Base-by-base conservation (phyloP, 2,888 invertebrate species). In the Trichopria drosophilae region DNA sequence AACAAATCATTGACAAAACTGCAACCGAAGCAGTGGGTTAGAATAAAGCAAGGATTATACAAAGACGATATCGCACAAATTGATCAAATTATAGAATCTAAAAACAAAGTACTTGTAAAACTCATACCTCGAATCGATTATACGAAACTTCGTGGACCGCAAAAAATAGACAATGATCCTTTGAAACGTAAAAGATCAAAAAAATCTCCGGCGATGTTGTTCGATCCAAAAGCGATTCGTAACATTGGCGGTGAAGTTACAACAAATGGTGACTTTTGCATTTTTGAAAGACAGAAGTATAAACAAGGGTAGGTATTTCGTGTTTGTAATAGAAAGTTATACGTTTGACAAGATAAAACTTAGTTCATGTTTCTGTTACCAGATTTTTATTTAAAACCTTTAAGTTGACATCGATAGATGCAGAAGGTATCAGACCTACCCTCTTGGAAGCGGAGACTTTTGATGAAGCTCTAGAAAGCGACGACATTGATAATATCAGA, bases 51-150 rank as follows among this genome's bases (percentile, higher is more conserved):
- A 68, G 96, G 97, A 26, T 75, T 88, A 3, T 90, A 88, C 71
- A 88, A 88, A 70, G 95, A 96, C 72, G 96, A 96, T 68, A 88
- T 96, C 59, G 96, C 94, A 0, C 95, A 97, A 77, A 96, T 99
- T 1, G 97, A 98, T 74, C 96, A 93, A 69, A 94, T 98, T 12
- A 98, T 99, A 72, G 81, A 94, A 65, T 93, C 95, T 1, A 96
- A 98, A 73, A 98, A 98, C 76, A 90, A 93, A 72, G 97, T 97
- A 0, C 93, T 95, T 74, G 78, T 99, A 26, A 97, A 96, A 69
- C 77, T 99, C 18, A 78, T 99, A 12, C 99, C 99, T 0, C 82
- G 99, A 60, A 94, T 99, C 64, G 99, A 99, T 71, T 99, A 98
- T 72, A 92, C 93, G 0, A 81, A 93, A 60, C 84, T 90, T 57